Conservation (phyloP, 64 coral and sea anemone genomes). For the Astreopora myriophthalma region DNA sequence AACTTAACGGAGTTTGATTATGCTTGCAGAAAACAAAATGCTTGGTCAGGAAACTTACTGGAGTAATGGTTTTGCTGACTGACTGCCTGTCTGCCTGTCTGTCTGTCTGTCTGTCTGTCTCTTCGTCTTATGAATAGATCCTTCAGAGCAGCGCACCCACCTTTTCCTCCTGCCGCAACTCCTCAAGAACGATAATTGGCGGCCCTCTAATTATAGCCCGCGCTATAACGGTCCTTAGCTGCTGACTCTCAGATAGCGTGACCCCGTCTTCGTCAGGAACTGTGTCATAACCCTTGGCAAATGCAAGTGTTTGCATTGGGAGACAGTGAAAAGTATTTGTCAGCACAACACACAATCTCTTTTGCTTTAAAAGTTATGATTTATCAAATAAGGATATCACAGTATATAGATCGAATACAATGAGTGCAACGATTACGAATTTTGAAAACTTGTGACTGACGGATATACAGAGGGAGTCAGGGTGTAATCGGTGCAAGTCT, state of each 20-base stretch:
- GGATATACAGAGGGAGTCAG: no score
- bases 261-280: slow-evolving; percentile 42
- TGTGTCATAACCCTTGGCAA: slow-evolving; percentile 72
- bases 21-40: no score
- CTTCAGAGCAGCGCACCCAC: neutral
- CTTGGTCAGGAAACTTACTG: no score
- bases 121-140: neutral
- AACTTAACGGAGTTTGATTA: neutral
- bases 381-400: no score
- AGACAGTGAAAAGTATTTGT: neutral
- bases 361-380: no score
- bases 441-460: no score
- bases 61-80: neutral
- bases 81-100: neutral
- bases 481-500: no score
- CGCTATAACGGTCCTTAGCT: slow-evolving; percentile 60
- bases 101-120: neutral
- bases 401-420: no score
- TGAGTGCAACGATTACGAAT: no score
- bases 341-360: no score
- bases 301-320: neutral
- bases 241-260: slow-evolving; percentile 49
- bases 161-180: slow-evolving; percentile 54
- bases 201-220: slow-evolving; percentile 71
- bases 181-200: slow-evolving; percentile 74